Evolutionary conservation across 2,888 invertebrate species (phyloP).

Genomic region (Glaucopsyche alexis): DNA sequence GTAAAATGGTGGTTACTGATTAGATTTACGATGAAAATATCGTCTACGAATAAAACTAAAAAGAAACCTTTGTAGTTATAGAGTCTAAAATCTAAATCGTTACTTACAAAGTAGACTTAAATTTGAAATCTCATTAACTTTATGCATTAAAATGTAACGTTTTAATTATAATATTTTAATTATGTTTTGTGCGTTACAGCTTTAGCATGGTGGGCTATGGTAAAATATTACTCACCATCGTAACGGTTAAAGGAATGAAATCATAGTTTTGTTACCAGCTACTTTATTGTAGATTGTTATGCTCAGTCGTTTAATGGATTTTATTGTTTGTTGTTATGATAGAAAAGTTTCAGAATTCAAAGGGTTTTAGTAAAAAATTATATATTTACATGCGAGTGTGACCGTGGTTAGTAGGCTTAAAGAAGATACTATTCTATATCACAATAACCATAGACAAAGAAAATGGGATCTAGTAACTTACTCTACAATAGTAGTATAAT

Average conservation of each 20-base stretch:
- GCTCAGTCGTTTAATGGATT: neutral
- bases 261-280: slow-evolving; percentile 1
- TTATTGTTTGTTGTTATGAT: neutral
- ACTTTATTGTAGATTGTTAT: neutral
- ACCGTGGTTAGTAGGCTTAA: too few relatives aligned
- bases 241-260: slow-evolving; percentile 2
- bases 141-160: neutral
- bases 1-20: too few relatives aligned
- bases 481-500: too few relatives aligned
- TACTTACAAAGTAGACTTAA: neutral
- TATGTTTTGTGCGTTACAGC: neutral
- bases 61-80: too few relatives aligned
- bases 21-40: too few relatives aligned
- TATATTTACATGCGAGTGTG: too few relatives aligned
- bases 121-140: neutral
- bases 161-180: slow-evolving; percentile 15
- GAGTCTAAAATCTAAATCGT: neutral
- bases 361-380: too few relatives aligned
- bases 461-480: neutral
- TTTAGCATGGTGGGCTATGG: neutral
- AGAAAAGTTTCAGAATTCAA: neutral
- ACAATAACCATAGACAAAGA: too few relatives aligned
- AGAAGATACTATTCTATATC: too few relatives aligned
- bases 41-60: too few relatives aligned
- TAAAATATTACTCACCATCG: neutral